A percentile compares a stretch with the other conserved stretches of the same genome.
These are phyloP conservation scores for Zaprionus ghesquierei DNA, from an alignment of 1,140 invertebrate genomes.

Conservation along the genomic window DNA sequence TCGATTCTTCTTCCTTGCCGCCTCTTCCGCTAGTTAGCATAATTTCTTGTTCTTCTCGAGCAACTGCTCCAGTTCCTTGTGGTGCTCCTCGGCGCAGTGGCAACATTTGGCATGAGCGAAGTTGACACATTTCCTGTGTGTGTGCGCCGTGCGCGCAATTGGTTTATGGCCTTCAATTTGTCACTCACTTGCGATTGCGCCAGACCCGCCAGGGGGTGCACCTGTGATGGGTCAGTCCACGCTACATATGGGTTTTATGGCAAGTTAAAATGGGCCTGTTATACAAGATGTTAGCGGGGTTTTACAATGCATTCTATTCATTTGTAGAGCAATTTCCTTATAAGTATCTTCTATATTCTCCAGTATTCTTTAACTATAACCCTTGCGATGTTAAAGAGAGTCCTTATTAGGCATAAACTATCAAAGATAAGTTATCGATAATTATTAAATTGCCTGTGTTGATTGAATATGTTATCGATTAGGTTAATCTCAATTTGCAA, in stretches of 20 bases:
- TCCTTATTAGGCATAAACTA: too few species aligned
- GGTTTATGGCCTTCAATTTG: neutral
- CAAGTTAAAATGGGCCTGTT: neutral
- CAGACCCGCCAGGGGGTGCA: neutral
- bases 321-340: too few species aligned
- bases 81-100: neutral
- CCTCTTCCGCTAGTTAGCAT: conserved; percentile 66
- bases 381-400: too few species aligned
- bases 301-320: too few species aligned
- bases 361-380: too few species aligned
- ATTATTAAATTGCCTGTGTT: neutral
- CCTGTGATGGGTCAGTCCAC: neutral
- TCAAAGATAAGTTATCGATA: too few species aligned
- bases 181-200: neutral
- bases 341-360: too few species aligned
- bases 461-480: neutral
- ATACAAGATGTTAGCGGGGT: neutral
- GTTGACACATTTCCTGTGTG: neutral
- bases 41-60: conserved; percentile 45
- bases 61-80: conserved; percentile 54
- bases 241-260: neutral
- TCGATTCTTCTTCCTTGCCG: conserved; percentile 19
- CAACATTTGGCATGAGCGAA: conserved; percentile 24
- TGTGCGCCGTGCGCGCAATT: neutral
- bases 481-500: neutral